phyloP scores from a whole-genome alignment of 2,797 vertebrate genomes.

The Sciurus vulgaris region DNA sequence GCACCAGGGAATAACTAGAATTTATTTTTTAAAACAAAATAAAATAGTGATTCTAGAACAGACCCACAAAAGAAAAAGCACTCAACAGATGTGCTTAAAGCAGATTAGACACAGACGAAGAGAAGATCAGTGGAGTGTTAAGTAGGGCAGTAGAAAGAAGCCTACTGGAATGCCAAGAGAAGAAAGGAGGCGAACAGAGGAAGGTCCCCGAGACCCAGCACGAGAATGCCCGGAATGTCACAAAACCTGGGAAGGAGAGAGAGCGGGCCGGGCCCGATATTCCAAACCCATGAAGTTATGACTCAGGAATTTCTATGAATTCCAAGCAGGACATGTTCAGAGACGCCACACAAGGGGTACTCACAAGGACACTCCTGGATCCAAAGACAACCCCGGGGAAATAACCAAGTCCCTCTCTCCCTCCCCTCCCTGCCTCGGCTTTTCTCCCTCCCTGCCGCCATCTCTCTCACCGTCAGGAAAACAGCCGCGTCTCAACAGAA shows the following conservation, averaged over 20 bases:
- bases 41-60: background rate
- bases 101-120: background rate
- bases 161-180: background rate
- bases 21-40: conserved; percentile 44
- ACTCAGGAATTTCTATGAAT: conserved; percentile 14
- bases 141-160: conserved; percentile 19
- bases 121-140: background rate
- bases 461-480: background rate
- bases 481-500: background rate
- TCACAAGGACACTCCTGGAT: background rate
- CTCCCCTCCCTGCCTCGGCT: background rate
- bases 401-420: background rate
- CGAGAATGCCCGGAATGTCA: background rate
- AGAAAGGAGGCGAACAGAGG: conserved; percentile 7
- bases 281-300: background rate
- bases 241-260: background rate
- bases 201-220: background rate
- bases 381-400: conserved; percentile 11
- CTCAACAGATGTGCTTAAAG: background rate
- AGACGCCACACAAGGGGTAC: background rate
- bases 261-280: background rate
- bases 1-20: background rate
- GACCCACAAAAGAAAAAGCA: background rate
- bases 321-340: background rate
- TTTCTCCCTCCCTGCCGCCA: background rate